Percentiles rank a stretch among this genome's conserved stretches.
Evolutionary conservation across 2,888 invertebrate species (phyloP).

Genomic region (Poecilobothrus nobilitatus): DNA sequence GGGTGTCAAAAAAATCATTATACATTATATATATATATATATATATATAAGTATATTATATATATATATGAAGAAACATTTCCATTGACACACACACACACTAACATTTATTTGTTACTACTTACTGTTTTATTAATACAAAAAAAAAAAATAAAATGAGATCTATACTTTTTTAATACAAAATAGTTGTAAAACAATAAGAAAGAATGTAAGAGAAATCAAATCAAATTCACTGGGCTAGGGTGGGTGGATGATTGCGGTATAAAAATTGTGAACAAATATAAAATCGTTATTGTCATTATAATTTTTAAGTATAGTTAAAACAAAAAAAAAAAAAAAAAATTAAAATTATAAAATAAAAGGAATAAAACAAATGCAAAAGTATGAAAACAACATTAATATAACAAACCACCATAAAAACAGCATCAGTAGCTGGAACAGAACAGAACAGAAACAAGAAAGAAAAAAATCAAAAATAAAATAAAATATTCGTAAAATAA

Average conservation of each 20-base stretch:
- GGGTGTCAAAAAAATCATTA: background rate
- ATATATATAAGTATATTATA: no score
- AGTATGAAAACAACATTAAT: background rate
- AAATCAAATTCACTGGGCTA: no score
- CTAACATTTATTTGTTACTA: no score
- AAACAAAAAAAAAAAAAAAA: background rate
- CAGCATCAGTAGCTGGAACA: background rate
- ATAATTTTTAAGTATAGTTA: background rate
- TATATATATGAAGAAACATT: no score
- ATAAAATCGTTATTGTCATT: slow-evolving; percentile 6
- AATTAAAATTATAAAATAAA: background rate
- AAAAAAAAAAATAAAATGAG: background rate
- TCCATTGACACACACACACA: no score
- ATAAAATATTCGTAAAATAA: background rate
- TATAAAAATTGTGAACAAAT: background rate
- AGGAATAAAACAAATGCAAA: background rate
- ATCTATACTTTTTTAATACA: no score
- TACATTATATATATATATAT: background rate
- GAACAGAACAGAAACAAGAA: background rate
- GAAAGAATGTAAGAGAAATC: no score
- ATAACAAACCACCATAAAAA: background rate
- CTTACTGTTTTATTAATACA: background rate
- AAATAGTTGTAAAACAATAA: no score
- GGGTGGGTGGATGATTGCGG: background rate
- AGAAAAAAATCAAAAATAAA: background rate